A percentile compares a stretch with the other conserved stretches of the same genome.
These are phyloP conservation scores for Tenthredo livida DNA, from an alignment of 2,888 invertebrate species.

Conservation along the genomic window DNA sequence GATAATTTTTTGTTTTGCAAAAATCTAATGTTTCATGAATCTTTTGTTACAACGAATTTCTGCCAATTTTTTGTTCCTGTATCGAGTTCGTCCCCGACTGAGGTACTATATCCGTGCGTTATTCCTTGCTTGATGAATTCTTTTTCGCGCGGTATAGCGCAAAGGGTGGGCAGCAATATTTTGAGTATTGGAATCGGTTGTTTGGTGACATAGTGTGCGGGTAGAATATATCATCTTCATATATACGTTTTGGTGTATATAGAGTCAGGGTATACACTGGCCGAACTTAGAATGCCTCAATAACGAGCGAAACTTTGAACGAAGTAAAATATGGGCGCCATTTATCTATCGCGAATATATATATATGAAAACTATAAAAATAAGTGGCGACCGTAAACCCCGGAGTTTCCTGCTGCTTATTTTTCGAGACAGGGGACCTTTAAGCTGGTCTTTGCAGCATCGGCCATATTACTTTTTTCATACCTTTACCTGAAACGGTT, in stretches of 20 bases:
- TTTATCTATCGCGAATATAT: constrained; percentile 33
- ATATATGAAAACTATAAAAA: constrained; percentile 20
- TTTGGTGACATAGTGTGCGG: not conserved
- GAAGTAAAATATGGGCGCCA: constrained; percentile 33
- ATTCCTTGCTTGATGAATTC: not conserved
- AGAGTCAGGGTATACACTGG: not conserved
- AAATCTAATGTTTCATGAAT: no score
- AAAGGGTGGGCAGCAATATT: not conserved
- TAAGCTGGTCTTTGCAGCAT: not conserved
- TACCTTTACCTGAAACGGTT: constrained; percentile 1
- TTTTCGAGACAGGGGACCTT: not conserved
- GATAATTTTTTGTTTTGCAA: no score
- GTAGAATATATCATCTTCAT: not conserved
- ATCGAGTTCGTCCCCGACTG: not conserved
- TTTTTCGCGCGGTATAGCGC: not conserved
- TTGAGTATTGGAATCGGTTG: not conserved
- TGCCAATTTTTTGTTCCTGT: not conserved
- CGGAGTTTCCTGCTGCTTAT: not conserved
- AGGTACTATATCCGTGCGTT: no score
- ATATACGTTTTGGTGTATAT: not conserved
- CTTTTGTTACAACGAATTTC: no score
- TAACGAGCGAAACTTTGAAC: constrained; percentile 4
- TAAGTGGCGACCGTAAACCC: constrained; percentile 16
- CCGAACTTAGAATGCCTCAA: constrained; percentile 30
- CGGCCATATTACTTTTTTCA: constrained; percentile 3